These are phyloP conservation scores for Chrysina gloriosa DNA, from an alignment of 2,888 invertebrate genomes.

Conservation along the genomic window DNA sequence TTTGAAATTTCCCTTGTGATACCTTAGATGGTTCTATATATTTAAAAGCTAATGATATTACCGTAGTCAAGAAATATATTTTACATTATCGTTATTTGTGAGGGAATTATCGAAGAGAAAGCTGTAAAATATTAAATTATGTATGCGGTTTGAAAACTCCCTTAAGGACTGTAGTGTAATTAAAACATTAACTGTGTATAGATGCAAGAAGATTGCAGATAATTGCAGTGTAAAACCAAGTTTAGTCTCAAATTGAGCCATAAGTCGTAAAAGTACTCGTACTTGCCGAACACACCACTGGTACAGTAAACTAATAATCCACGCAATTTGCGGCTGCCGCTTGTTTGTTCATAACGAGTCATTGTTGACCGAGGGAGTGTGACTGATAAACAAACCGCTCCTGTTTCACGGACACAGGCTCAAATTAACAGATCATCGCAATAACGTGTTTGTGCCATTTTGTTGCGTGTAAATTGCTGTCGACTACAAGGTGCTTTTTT, in stretches of 20 bases:
- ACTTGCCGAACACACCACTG: slow-evolving; percentile 32
- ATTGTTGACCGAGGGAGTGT: slow-evolving; percentile 46
- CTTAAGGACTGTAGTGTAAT: slow-evolving; percentile 3
- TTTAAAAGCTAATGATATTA: no score
- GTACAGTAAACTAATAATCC: slow-evolving; percentile 51
- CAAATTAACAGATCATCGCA: slow-evolving; percentile 44
- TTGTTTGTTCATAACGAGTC: slow-evolving; percentile 51
- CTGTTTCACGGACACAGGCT: slow-evolving; percentile 40
- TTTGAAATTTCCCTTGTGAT: no score
- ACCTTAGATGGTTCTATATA: no score
- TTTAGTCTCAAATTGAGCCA: slow-evolving; percentile 50
- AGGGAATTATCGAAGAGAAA: no score
- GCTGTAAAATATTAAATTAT: no score
- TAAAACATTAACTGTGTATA: slow-evolving; percentile 12
- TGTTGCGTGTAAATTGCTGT: slow-evolving; percentile 40
- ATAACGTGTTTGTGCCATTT: slow-evolving; percentile 42
- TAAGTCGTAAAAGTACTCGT: slow-evolving; percentile 50
- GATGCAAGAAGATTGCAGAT: slow-evolving; percentile 47
- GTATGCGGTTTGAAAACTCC: no score
- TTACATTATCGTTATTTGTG: no score
- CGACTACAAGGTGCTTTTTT: slow-evolving; percentile 37
- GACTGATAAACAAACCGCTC: slow-evolving; percentile 46
- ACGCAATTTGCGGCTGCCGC: slow-evolving; percentile 46
- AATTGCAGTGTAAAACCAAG: slow-evolving; percentile 50
- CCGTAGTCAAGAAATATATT: no score